Evolutionary conservation across 2,888 invertebrate genomes (phyloP), one percentile per base, ranked within the genome.

Genomic region (Stenoptilia bipunctidactyla): DNA sequence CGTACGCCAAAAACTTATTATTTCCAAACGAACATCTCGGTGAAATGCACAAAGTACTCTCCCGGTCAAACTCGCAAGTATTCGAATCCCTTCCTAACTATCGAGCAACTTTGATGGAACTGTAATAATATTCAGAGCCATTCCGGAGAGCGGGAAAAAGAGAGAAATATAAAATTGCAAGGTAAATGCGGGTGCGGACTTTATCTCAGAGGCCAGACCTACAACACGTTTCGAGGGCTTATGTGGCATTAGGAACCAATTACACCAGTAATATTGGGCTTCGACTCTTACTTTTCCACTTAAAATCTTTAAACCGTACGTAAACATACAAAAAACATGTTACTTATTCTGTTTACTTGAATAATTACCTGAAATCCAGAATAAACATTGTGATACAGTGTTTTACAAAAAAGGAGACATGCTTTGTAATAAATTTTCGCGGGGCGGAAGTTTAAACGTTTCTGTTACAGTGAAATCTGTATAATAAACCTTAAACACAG

Each of bases 181-280:
- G 60, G 58, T 55, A 54, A 47, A 50, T 51, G 59, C 49, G 53
- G 58, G 55, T 56, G 56, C 58, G 56, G 65, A 67, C 70, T 83
- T 85, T 85, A 85, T 85, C 85, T 83, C 82, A 49, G 64, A 50
- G 73, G 67, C 76, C 76, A 75, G 58, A 66, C 77, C 58, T 61
- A 64, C 72, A 80, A 84, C 84, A 85, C 84, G 84, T 85, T 80
- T 83, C 75, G 72, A 66, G 75, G 80, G 74, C 79, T 85, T 83
- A 83, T 64, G 74, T 66, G 72, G 84, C 79, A 83, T 85, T 85
- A 84, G 79, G 77, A 83, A 83, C 77, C 84, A 85, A 85, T 85
- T 84, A 85, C 77, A 72, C 63, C 73, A 73, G 74, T 77, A 72
- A 75, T 68, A 71, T 30, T n/a, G 30, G 30, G 10, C 30, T 3